Conservation (phyloP, 92 coral and sea anemone genomes). For the Porites rus region DNA sequence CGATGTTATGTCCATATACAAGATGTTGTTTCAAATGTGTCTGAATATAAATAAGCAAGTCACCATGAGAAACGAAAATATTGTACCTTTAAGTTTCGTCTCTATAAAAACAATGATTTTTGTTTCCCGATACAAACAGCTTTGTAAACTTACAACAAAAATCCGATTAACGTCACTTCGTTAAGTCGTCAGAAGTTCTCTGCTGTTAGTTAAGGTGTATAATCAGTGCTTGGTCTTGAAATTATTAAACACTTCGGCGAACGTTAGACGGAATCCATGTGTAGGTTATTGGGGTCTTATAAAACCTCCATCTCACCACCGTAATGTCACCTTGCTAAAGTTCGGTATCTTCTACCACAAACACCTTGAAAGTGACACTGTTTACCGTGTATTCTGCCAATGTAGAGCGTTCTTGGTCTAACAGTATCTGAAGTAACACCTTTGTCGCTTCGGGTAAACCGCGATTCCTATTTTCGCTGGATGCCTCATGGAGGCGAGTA, state of each 20-base stretch:
- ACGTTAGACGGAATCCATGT: too few species aligned
- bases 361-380: slow-evolving; percentile 39
- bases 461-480: neutral
- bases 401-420: slow-evolving; percentile 35
- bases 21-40: neutral
- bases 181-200: neutral
- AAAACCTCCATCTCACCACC: neutral
- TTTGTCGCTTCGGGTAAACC: slow-evolving; percentile 19
- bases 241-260: too few species aligned
- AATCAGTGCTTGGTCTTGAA: neutral
- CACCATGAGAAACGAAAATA: neutral
- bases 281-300: neutral
- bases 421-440: slow-evolving; percentile 32
- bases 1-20: neutral
- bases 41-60: neutral
- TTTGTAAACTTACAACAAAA: neutral
- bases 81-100: neutral
- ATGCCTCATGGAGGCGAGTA: neutral
- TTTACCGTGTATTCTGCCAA: slow-evolving; percentile 33
- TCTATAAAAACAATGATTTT: neutral
- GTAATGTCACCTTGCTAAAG: neutral
- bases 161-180: neutral
- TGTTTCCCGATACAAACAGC: neutral
- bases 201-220: neutral
- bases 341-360: slow-evolving; percentile 43